These are phyloP conservation scores for Vanessa tameamea DNA, from an alignment of 1,140 invertebrate genomes.

Conservation along the genomic window DNA sequence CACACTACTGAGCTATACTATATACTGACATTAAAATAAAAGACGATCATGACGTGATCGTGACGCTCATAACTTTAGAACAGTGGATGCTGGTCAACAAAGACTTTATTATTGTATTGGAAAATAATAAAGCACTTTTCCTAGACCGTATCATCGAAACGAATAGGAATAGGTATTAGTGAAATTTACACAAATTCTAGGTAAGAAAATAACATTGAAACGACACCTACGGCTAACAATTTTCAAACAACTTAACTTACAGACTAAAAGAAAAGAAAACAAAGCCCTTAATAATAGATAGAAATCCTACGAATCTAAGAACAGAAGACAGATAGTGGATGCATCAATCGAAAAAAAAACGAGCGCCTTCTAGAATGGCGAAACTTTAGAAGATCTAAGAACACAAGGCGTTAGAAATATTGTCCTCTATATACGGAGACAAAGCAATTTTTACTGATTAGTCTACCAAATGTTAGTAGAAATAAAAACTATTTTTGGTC, in stretches of 20 bases:
- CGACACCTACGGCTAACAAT: conserved; percentile 24
- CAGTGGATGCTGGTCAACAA: neutral
- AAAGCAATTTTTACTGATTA: neutral
- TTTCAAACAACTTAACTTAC: neutral
- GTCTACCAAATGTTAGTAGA: neutral
- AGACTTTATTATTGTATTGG: neutral
- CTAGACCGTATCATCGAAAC: conserved; percentile 8
- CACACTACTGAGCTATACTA: neutral
- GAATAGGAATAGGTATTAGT: neutral
- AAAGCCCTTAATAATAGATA: conserved; percentile 19
- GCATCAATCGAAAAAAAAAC: conserved; percentile 32
- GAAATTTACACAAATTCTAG: conserved; percentile 8
- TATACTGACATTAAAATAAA: neutral
- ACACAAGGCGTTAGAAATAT: conserved; percentile 30
- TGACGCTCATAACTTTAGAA: neutral
- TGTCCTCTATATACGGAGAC: neutral
- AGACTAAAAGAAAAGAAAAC: conserved; percentile 10
- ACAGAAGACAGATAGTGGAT: conserved; percentile 32
- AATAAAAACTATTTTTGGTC: neutral
- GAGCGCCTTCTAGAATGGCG: conserved; percentile 36
- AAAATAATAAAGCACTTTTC: neutral
- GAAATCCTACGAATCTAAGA: conserved; percentile 31
- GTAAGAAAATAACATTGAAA: conserved; percentile 20
- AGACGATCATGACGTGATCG: neutral
- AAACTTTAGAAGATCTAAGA: conserved; percentile 21